phyloP scores from a whole-genome alignment of 2,888 invertebrate species.

The Agrotis clavis region DNA sequence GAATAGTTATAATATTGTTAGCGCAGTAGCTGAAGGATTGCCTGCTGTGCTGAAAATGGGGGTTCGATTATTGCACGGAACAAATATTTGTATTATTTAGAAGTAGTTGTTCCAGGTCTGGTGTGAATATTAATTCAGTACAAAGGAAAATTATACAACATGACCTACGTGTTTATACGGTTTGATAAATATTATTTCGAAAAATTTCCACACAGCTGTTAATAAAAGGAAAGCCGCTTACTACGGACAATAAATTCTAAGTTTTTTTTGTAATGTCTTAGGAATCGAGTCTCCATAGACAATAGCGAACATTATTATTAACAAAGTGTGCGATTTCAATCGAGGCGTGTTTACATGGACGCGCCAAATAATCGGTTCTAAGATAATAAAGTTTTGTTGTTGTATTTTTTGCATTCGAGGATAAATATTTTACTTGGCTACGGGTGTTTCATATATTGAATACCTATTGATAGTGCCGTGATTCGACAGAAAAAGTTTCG shows the following conservation, averaged over 20 bases:
- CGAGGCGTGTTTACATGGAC: constrained; percentile 41
- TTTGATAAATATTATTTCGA: not conserved
- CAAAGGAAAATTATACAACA: constrained; percentile 11
- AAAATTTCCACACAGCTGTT: not conserved
- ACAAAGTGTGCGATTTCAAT: constrained; percentile 45
- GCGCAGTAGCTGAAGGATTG: too few relatives aligned
- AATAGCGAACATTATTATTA: constrained; percentile 38
- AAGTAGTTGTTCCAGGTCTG: too few relatives aligned
- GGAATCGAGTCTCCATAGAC: constrained; percentile 31
- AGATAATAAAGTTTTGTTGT: constrained; percentile 16
- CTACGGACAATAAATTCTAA: constrained; percentile 18
- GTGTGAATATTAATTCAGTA: constrained; percentile 1
- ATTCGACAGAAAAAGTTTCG: too few relatives aligned
- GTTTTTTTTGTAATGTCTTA: constrained; percentile 24
- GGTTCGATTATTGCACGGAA: too few relatives aligned
- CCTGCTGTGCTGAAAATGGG: too few relatives aligned
- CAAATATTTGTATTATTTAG: too few relatives aligned
- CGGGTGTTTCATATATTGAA: not conserved
- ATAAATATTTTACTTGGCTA: constrained; percentile 2
- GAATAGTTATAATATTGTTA: too few relatives aligned
- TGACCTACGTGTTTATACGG: not conserved
- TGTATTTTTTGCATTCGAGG: not conserved
- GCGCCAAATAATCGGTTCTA: constrained; percentile 8
- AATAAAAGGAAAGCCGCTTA: constrained; percentile 24
- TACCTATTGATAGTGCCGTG: not conserved